Percentiles rank a stretch among this genome's conserved stretches.
These are phyloP conservation scores for Chrosomus eos DNA, from an alignment of 2,797 vertebrate genomes.

Conservation along the genomic window DNA sequence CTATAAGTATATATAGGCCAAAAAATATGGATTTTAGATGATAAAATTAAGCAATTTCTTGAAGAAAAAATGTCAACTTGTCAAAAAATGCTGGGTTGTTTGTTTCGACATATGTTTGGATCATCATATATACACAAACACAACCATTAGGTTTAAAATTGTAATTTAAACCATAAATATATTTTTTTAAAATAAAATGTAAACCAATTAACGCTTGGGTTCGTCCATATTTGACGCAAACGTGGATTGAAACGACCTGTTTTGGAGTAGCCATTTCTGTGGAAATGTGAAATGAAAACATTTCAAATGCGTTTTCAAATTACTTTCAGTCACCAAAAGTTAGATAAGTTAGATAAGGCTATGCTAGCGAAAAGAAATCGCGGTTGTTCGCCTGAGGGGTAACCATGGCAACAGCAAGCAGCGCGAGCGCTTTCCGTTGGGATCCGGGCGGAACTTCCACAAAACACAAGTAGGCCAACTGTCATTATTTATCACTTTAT, in stretches of 20 bases:
- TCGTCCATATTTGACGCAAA: not conserved
- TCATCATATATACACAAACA: not conserved
- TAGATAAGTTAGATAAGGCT: not conserved
- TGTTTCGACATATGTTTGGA: not conserved
- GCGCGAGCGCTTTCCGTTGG: not conserved
- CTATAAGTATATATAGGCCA: not conserved
- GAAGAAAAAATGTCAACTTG: not conserved
- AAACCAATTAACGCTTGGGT: not conserved
- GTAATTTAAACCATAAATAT: too few relatives aligned
- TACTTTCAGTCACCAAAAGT: not conserved
- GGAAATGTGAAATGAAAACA: not conserved
- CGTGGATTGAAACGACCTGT: not conserved
- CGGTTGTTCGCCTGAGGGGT: not conserved
- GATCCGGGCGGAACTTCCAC: not conserved
- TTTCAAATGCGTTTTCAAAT: slow-evolving; percentile 13
- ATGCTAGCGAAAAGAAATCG: not conserved
- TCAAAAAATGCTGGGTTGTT: not conserved
- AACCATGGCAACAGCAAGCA: slow-evolving; percentile 25
- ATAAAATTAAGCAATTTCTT: not conserved
- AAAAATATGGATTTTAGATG: not conserved
- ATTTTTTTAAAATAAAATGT: not conserved
- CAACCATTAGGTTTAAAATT: not conserved
- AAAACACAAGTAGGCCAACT: slow-evolving; percentile 10
- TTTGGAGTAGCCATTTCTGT: not conserved
- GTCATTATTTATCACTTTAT: not conserved